A percentile compares a stretch with the other conserved stretches of the same genome.
phyloP scores from a whole-genome alignment of 2,797 vertebrate species.

The Loris lydekkerianus region DNA sequence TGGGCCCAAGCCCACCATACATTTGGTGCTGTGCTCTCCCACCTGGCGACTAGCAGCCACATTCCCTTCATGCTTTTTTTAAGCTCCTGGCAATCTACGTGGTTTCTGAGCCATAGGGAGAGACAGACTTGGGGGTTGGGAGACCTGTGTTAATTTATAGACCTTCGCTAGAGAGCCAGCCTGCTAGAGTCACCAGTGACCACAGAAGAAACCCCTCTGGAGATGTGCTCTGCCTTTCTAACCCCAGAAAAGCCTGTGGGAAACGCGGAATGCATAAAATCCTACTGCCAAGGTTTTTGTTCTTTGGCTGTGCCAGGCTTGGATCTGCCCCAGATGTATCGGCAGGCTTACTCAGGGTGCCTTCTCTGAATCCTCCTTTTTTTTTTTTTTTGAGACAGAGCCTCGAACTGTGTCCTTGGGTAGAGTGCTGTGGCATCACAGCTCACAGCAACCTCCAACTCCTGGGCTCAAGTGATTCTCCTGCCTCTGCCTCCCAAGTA shows the following conservation, averaged over 20 bases:
- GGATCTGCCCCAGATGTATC: background rate
- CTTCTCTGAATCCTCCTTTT: background rate
- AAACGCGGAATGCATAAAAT: background rate
- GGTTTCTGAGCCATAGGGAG: background rate
- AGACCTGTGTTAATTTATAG: background rate
- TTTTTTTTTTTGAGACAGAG: background rate
- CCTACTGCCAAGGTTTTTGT: background rate
- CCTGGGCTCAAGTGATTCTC: too few relatives aligned
- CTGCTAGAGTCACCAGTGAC: background rate
- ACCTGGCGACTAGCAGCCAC: background rate
- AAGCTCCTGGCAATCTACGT: background rate
- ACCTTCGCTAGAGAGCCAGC: background rate
- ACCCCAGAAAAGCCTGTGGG: too few relatives aligned
- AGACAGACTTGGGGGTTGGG: background rate
- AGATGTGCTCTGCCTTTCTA: too few relatives aligned
- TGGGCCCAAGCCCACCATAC: accelerated
- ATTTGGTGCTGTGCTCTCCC: background rate
- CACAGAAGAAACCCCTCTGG: background rate
- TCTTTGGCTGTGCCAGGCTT: background rate
- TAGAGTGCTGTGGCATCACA: too few relatives aligned
- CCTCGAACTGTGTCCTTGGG: too few relatives aligned
- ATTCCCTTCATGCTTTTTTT: background rate
- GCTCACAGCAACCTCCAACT: too few relatives aligned
- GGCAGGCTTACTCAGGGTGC: background rate
- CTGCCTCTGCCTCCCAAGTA: too few relatives aligned